These are phyloP conservation scores for Phasianus colchicus DNA, from an alignment of 2,113 vertebrate species.

Conservation along the genomic window DNA sequence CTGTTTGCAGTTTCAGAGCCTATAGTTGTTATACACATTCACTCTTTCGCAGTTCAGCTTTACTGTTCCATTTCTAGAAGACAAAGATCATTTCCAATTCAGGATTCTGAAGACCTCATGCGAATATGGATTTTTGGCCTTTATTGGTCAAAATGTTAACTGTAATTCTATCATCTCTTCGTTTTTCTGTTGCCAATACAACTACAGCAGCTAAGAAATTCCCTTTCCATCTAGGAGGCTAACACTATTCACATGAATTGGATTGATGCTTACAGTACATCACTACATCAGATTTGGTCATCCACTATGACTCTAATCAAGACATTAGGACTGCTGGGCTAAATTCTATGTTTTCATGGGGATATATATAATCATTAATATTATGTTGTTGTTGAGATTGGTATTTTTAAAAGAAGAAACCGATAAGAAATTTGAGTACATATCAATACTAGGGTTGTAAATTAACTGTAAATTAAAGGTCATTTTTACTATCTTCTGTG, in stretches of 20 bases:
- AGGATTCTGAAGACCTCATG: not conserved
- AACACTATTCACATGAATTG: not conserved
- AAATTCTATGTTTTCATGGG: not conserved
- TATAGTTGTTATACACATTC: not conserved
- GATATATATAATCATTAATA: not conserved
- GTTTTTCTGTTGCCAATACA: not conserved
- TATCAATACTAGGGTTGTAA: not conserved
- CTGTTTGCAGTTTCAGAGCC: not conserved
- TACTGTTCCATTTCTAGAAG: not conserved
- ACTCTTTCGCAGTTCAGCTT: not conserved
- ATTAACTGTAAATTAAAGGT: not conserved
- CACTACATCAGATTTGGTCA: not conserved
- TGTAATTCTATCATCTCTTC: not conserved
- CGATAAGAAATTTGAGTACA: not conserved
- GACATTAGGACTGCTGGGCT: not conserved
- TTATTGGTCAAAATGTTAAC: not conserved
- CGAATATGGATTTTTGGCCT: not conserved
- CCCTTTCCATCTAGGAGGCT: not conserved
- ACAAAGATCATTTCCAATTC: not conserved
- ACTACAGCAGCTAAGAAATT: not conserved
- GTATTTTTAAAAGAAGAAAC: not conserved
- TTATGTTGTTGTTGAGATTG: not conserved
- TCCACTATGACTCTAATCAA: not conserved
- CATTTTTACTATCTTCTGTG: not conserved
- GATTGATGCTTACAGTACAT: not conserved